Conservation (phyloP, 2,797 vertebrate species). For the Acomys russatus region DNA sequence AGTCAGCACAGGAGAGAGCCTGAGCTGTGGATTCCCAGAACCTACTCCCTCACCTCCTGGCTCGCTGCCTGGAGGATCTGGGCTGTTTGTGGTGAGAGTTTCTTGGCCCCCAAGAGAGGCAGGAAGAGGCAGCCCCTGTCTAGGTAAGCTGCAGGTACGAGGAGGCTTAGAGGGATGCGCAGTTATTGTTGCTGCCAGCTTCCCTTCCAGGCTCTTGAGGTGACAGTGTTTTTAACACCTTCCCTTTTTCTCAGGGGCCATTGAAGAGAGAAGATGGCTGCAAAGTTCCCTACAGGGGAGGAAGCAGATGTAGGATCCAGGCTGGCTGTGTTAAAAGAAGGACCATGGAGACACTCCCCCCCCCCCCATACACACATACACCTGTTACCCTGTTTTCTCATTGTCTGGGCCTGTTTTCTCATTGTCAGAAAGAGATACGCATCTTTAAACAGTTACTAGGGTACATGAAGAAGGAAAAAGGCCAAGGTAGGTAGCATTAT, state of each 20-base stretch:
- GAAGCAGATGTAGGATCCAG: neutral
- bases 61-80: neutral
- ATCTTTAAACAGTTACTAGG: neutral
- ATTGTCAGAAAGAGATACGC: neutral
- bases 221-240: neutral
- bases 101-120: neutral
- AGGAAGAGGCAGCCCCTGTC: constrained; percentile 32
- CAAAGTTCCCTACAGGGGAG: neutral
- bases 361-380: no score
- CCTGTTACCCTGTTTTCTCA: no score
- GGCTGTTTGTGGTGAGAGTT: constrained; percentile 27
- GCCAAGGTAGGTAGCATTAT: neutral
- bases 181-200: neutral
- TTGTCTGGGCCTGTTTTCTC: constrained; percentile 18
- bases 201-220: neutral
- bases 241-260: neutral
- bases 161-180: neutral
- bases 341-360: neutral
- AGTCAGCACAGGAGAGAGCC: neutral
- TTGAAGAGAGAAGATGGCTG: neutral
- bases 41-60: neutral
- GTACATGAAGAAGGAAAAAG: neutral
- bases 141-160: constrained; percentile 42
- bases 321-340: neutral
- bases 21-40: neutral